Conservation (phyloP, 2,888 invertebrate genomes). For the Phyllotreta cruciferae region DNA sequence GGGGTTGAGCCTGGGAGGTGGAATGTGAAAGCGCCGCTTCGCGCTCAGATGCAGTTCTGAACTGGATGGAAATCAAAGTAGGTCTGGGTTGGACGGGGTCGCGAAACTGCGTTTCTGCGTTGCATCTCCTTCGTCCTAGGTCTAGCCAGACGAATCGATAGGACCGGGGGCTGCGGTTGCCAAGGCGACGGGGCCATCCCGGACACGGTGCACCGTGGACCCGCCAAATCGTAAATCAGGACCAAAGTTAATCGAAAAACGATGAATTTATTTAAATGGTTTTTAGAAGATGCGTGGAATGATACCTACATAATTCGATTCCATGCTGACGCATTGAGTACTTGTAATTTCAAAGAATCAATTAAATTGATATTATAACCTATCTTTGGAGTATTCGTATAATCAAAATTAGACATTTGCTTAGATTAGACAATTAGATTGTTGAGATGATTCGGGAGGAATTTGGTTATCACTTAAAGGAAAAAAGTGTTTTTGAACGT, state of each 20-base stretch:
- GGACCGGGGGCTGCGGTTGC: constrained; percentile 38
- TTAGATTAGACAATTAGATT: no score
- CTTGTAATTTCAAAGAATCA: no score
- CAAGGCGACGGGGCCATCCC: constrained; percentile 35
- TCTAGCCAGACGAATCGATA: constrained; percentile 41
- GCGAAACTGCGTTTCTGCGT: constrained; percentile 33
- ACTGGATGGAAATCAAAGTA: constrained; percentile 37
- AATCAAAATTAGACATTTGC: no score
- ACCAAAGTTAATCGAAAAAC: not conserved
- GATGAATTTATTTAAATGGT: no score
- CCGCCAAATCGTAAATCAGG: not conserved
- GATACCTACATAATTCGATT: no score
- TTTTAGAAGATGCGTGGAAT: no score
- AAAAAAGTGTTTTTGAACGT: no score
- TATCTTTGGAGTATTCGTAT: no score
- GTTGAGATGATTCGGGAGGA: no score
- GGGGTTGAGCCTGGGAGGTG: constrained; percentile 17
- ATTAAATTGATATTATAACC: no score
- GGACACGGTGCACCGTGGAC: constrained; percentile 18
- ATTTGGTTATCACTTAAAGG: no score
- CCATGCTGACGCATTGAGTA: no score
- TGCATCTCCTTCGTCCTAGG: constrained; percentile 36
- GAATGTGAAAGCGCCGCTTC: constrained; percentile 9
- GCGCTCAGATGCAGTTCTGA: constrained; percentile 37
- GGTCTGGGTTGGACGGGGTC: constrained; percentile 29